Evolutionary conservation across 53 echinoderm and acorn worm species (phyloP), one percentile per base, ranked within the genome.

Genomic region (Echinometra lucunter): DNA sequence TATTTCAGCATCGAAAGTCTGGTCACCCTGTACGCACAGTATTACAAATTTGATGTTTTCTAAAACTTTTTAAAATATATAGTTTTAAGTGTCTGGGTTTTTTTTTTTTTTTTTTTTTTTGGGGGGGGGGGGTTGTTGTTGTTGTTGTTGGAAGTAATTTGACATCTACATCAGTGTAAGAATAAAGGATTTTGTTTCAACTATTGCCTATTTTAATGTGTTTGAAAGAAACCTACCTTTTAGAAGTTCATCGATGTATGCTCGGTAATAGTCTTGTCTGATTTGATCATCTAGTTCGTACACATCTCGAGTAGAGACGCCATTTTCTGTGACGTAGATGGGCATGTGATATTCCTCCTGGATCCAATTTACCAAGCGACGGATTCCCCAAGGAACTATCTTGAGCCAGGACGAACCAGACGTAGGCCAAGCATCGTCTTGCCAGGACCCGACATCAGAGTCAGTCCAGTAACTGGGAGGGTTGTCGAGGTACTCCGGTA

Each of bases 231-330:
- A 94, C n/a, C 4, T 69, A 97, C 98, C 98, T 97, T 98, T 98
- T 45, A 98, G 92, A n/a, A 98, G 96, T 80, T 98, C 98, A 69
- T 97, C 97, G 89, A 98, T 97, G 94, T 98, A 98, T 55, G 98
- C 94, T 55, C 66, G 88, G 96, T 96, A 98, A 93, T 97, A 98
- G 21, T 96, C 89, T 37, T 95, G 95, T 30, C 98, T 94, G 38
- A 80, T 96, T 25, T 57, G 87, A 92, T 98, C 98, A 44, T 97
- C 91, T 6, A 98, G 85, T 38, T 98, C 97, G 89, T 89, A 93
- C 18, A 95, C 94, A 82, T 98, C 98, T 6, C 70, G 89, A 10
- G 96, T 96, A 9, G 97, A 97, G 32, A 97, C 94, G 12, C 98
- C 97, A 35, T 98, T 98, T 58, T 98, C 98, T 23, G 98, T 98